These are phyloP conservation scores for Heliconius nattereri DNA, from an alignment of 1,140 invertebrate genomes.

Conservation along the genomic window DNA sequence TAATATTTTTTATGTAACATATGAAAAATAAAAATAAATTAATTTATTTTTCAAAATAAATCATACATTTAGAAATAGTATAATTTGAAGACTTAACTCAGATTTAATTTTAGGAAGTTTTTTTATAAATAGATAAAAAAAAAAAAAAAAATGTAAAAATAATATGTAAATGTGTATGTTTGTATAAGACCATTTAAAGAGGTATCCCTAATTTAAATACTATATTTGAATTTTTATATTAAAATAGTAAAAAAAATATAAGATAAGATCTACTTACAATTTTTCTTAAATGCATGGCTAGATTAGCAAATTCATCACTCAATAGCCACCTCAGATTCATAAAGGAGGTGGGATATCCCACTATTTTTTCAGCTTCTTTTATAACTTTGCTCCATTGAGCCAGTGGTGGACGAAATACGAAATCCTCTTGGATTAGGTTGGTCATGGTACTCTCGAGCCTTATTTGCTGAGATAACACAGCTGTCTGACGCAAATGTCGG, in stretches of 20 bases:
- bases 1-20: neutral
- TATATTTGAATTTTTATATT: slow-evolving; percentile 22
- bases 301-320: slow-evolving; percentile 94
- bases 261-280: slow-evolving; percentile 82
- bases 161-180: too few species aligned
- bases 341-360: slow-evolving; percentile 96
- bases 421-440: slow-evolving; percentile 69
- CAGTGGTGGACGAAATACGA: slow-evolving; percentile 67
- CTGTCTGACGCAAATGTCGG: slow-evolving; percentile 61
- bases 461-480: slow-evolving; percentile 58
- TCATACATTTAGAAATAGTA: too few species aligned
- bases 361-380: slow-evolving; percentile 94
- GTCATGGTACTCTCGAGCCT: slow-evolving; percentile 67
- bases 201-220: neutral
- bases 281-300: slow-evolving; percentile 92
- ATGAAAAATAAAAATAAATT: neutral
- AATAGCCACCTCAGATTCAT: slow-evolving; percentile 92
- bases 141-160: neutral
- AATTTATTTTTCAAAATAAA: too few species aligned
- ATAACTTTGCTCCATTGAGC: slow-evolving; percentile 74
- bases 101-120: too few species aligned
- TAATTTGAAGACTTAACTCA: too few species aligned
- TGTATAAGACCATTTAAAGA: too few species aligned
- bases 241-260: slow-evolving; percentile 22
- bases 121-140: neutral